Percentiles rank a stretch among this genome's conserved stretches.
phyloP scores from a whole-genome alignment of 2,113 vertebrate genomes.

The Nycticryphes semicollaris region DNA sequence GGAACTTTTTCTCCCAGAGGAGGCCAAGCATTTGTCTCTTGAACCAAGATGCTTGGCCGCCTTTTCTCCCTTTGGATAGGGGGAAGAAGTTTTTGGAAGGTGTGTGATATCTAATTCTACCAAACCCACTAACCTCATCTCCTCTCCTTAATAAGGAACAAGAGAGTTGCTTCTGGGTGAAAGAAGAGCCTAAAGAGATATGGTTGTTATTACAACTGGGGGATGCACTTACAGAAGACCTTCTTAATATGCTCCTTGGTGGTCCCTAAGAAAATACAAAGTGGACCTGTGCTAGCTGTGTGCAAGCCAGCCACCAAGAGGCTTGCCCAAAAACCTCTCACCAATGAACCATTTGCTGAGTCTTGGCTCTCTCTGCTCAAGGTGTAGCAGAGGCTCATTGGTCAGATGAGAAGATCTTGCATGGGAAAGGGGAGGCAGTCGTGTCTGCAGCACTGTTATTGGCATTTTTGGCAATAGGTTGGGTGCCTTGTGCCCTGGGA shows the following conservation, averaged over 20 bases:
- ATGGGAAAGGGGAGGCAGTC: fast-evolving
- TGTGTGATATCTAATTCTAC: background rate
- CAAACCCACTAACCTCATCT: background rate
- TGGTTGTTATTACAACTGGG: background rate
- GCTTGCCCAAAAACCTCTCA: background rate
- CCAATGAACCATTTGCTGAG: background rate
- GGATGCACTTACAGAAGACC: background rate
- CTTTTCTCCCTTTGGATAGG: background rate
- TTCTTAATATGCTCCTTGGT: background rate
- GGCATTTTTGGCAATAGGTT: background rate
- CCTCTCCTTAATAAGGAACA: background rate
- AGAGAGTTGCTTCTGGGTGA: background rate
- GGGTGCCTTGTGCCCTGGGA: background rate
- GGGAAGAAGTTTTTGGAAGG: background rate
- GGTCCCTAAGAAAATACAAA: background rate
- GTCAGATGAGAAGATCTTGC: background rate
- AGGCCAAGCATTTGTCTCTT: background rate
- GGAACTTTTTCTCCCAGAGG: background rate
- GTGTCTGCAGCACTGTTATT: background rate
- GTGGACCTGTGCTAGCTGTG: background rate
- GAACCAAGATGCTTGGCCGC: background rate
- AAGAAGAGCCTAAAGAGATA: background rate
- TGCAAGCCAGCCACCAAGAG: background rate
- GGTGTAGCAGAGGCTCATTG: background rate
- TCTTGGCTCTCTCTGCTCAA: background rate